Evolutionary conservation across 1,140 invertebrate genomes (phyloP), one percentile per base, ranked within the genome.

Genomic region (Gryllus bimaculatus): DNA sequence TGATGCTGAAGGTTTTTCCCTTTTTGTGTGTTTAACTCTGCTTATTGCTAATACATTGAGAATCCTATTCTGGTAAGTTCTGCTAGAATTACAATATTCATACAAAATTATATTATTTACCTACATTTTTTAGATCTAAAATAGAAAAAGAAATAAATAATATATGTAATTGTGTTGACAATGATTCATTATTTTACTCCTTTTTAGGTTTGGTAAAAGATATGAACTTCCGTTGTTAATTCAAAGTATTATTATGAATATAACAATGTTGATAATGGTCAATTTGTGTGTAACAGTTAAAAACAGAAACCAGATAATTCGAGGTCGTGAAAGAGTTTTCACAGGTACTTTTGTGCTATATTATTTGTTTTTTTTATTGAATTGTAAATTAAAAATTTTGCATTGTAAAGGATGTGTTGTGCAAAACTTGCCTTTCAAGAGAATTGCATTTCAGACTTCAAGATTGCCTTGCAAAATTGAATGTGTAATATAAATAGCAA

Each of bases 201-300:
- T 84, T 89, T 89, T 78, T 86, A 99, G 97, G 97, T 99, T 99
- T 92, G 98, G 97, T 77, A 97, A 96, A 87, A 92, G 91, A 81
- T 99, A 96, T 90, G 97, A 99, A 87, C 87, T 94, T 84, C 97
- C 98, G 81, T 88, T 99, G 81, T 89, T 99, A 79, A 89, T 97
- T 78, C 98, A 99, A 90, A 98, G 96, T 88, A 91, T 99, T 84
- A 91, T 99, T 47, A 99, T 99, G 98, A 98, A 97, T 84, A 84
- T 94, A 48, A 93, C 96, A 81, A 99, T 99, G 98, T 90, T 99
- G 84, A 88, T 92, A 39, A 96, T 99, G 94, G 93, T 99, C 81
- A 93, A 96, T 86, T 87, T 99, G 18, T 99, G 97, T 89, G 93
- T 99, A 47, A 90, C 89, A 84, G 92, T 98, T 79, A 92, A 91